Conservation (phyloP, 2,113 vertebrate genomes). For the Stictonetta naevosa region DNA sequence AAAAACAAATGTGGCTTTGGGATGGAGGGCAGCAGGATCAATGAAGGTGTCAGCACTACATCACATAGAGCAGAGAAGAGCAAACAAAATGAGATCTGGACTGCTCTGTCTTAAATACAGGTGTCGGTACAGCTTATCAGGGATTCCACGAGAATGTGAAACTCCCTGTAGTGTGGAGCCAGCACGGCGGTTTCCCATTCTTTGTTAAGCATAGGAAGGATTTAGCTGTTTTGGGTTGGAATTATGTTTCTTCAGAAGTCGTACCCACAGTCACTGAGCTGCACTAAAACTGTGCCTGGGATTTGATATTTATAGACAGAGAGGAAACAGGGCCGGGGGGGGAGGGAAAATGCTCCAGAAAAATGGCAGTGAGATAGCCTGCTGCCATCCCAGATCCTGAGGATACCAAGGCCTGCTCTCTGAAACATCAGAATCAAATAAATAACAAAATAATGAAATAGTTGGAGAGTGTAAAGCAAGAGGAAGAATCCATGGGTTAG, state of each 20-base stretch:
- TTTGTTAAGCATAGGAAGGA: neutral
- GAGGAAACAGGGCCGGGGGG: neutral
- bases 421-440: neutral
- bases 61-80: neutral
- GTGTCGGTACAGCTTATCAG: neutral
- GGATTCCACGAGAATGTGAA: neutral
- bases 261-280: neutral
- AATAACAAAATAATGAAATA: neutral
- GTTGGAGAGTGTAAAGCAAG: neutral
- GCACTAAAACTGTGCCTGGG: neutral
- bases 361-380: neutral
- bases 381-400: fast-evolving
- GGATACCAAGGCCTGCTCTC: neutral
- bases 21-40: neutral
- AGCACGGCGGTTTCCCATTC: neutral
- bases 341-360: neutral
- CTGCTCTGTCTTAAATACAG: neutral
- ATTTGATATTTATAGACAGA: neutral
- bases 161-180: neutral
- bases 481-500: neutral
- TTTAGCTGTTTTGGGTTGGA: neutral
- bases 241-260: neutral
- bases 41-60: neutral
- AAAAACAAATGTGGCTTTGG: neutral
- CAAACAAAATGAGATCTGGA: fast-evolving